A percentile compares a stretch with the other conserved stretches of the same genome.
These are phyloP conservation scores for Pseudomyrmex flavicornis DNA, from an alignment of 1,140 invertebrate genomes.

Conservation along the genomic window DNA sequence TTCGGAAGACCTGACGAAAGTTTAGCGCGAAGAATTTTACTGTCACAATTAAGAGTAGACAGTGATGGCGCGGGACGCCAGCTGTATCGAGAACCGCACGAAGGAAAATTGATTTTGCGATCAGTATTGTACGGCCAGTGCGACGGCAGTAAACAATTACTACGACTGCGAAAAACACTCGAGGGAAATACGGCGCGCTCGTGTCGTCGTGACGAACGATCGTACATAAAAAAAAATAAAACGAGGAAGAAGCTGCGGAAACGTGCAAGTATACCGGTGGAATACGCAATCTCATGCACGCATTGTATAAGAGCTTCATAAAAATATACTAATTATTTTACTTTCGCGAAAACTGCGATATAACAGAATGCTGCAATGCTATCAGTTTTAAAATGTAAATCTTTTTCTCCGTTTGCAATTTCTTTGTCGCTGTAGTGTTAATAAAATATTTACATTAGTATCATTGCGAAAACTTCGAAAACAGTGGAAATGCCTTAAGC, in stretches of 20 bases:
- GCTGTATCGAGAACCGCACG: neutral
- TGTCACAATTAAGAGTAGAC: conserved; percentile 6
- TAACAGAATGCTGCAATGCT: neutral
- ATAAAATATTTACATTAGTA: conserved; percentile 25
- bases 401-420: neutral
- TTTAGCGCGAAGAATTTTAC: conserved; percentile 28
- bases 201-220: conserved; percentile 57
- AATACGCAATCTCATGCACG: neutral
- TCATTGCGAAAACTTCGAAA: neutral
- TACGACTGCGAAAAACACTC: conserved; percentile 65
- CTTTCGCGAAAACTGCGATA: neutral
- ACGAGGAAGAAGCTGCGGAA: conserved; percentile 23
- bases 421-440: neutral
- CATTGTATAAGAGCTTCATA: neutral
- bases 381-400: neutral
- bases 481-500: neutral
- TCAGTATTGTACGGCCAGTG: conserved; percentile 38
- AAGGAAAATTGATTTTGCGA: conserved; percentile 51
- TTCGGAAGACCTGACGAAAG: neutral
- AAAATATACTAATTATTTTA: conserved; percentile 35
- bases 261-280: neutral
- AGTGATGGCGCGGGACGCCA: neutral
- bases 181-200: conserved; percentile 59
- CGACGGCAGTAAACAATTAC: conserved; percentile 57
- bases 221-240: conserved; percentile 58